These are phyloP conservation scores for Trachurus trachurus DNA, from an alignment of 2,797 vertebrate species.

Conservation along the genomic window DNA sequence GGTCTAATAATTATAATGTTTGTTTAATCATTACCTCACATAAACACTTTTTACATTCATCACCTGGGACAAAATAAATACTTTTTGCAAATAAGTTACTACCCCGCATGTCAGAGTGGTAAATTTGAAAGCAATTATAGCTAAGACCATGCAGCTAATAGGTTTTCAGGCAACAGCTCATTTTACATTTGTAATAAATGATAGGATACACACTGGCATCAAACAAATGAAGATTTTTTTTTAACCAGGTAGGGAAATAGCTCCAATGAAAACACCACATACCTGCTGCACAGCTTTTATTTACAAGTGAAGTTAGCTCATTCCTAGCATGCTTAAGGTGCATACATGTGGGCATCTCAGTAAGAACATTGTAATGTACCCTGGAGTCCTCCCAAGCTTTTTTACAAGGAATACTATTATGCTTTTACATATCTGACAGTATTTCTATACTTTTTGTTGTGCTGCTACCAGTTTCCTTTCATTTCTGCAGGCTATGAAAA, in stretches of 20 bases:
- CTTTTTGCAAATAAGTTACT: background rate
- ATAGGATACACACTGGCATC: background rate
- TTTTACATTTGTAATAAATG: background rate
- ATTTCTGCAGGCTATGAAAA: constrained; percentile 5
- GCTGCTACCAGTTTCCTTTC: background rate
- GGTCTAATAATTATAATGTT: background rate
- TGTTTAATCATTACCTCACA: background rate
- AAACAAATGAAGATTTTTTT: background rate
- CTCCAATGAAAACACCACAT: background rate
- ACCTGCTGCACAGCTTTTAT: constrained; percentile 23
- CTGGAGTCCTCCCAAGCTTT: constrained; percentile 3
- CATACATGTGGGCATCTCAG: constrained; percentile 15
- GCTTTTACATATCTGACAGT: background rate
- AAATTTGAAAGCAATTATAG: background rate
- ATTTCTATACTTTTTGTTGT: background rate
- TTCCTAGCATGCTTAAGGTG: constrained; percentile 21
- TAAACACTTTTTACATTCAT: background rate
- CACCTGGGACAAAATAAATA: background rate
- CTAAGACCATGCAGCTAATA: background rate
- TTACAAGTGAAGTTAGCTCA: constrained; percentile 12
- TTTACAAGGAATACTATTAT: background rate
- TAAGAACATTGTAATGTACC: constrained; percentile 31
- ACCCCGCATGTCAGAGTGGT: background rate
- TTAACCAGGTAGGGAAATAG: background rate
- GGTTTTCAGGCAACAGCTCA: background rate